These are phyloP conservation scores for Lasioglossum villosulum DNA, from an alignment of 2,888 invertebrate genomes.

Conservation along the genomic window DNA sequence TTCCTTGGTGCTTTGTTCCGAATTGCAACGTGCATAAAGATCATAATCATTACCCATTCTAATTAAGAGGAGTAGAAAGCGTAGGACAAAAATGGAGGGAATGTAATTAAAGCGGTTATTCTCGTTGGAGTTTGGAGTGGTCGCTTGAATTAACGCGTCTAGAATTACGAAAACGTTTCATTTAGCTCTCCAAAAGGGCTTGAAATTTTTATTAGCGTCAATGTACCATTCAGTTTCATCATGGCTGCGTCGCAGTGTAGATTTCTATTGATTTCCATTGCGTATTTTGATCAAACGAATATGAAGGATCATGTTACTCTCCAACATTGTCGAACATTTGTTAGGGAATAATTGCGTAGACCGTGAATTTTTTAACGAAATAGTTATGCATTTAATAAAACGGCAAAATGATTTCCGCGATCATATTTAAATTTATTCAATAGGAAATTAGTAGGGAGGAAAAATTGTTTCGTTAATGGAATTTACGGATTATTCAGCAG, in stretches of 20 bases:
- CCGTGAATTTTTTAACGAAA: background rate
- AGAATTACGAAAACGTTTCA: constrained; percentile 7
- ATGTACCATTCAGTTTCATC: background rate
- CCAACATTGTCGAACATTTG: background rate
- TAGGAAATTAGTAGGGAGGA: background rate
- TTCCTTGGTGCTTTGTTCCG: background rate
- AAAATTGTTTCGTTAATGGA: background rate
- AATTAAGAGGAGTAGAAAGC: constrained; percentile 29
- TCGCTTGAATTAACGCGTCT: constrained; percentile 9
- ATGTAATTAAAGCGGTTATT: constrained; percentile 27
- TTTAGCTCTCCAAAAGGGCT: background rate
- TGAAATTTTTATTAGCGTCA: constrained; percentile 5
- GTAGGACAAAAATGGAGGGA: constrained; percentile 9
- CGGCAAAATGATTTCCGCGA: background rate
- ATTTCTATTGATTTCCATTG: background rate
- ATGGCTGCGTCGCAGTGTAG: background rate
- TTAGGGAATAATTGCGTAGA: background rate
- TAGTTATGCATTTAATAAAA: background rate
- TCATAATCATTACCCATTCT: constrained; percentile 10
- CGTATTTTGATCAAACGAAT: background rate
- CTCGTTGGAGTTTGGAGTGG: constrained; percentile 14
- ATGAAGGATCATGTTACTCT: background rate
- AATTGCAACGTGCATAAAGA: background rate
- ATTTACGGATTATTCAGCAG: background rate
- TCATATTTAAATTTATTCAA: background rate